These are phyloP conservation scores for Limnephilus marmoratus DNA, from an alignment of 2,888 invertebrate genomes.

Conservation along the genomic window DNA sequence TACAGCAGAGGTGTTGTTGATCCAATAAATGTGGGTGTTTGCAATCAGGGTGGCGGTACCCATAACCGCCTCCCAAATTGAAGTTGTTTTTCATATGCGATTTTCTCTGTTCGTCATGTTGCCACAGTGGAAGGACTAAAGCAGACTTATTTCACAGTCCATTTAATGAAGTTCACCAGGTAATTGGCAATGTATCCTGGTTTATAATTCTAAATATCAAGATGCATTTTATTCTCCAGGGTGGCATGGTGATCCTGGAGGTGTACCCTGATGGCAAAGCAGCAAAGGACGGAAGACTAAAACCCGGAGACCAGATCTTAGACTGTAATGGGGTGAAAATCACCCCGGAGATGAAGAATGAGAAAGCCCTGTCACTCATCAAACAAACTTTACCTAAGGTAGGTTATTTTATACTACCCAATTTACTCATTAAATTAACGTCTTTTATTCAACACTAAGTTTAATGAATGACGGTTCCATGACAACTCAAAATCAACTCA, in stretches of 20 bases:
- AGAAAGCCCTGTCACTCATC: conserved; percentile 88
- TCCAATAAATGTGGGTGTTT: no score
- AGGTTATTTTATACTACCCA: not conserved
- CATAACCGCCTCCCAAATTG: no score
- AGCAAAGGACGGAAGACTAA: conserved; percentile 92
- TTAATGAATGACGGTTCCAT: no score
- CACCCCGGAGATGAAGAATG: conserved; percentile 89
- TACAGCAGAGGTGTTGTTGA: no score
- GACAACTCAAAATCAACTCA: no score
- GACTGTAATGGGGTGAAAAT: conserved; percentile 91
- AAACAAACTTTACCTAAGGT: conserved; percentile 89
- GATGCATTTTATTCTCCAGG: conserved; percentile 48
- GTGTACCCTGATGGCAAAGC: conserved; percentile 94
- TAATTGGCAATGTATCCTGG: not conserved
- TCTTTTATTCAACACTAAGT: no score
- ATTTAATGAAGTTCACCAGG: not conserved
- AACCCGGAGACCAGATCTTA: conserved; percentile 94
- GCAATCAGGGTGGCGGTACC: no score
- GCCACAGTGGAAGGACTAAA: no score
- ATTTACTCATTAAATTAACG: no score
- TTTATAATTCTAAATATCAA: not conserved
- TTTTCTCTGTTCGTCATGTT: no score
- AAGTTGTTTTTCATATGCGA: no score
- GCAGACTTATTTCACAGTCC: no score
- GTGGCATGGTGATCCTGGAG: conserved; percentile 92